Evolutionary conservation across 2,888 invertebrate species (phyloP), one percentile per base, ranked within the genome.

Genomic region (Artemia sp.): DNA sequence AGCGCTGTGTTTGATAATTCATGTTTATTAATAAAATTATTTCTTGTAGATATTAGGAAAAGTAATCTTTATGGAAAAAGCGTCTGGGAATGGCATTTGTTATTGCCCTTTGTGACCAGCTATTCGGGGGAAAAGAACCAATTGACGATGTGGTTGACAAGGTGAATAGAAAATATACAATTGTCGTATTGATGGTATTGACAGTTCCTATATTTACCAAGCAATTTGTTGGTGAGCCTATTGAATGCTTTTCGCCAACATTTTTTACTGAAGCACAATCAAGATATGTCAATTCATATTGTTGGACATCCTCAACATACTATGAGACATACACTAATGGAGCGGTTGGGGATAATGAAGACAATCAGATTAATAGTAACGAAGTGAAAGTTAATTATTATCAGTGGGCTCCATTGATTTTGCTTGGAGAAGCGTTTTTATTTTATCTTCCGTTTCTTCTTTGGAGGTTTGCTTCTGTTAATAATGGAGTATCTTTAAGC

Each of bases 211-310:
- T 81, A 69, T 79, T 79, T 66, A 78, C 79, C 68, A 78, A 80
- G 72, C 80, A 81, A 75, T 80, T 80, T 73, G 78, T 80, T 66
- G 80, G 80, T 10, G 77, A 78, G 72, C 79, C 80, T 11, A 80
- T 80, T 67, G 79, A 80, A 73, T 80, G 80, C 73, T 80, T 76
- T 73, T 76, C 76, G n/a, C 76, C 76, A 12, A 76, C 76, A 38
- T 76, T 76, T 71, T 76, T 76, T 73, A 76, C 76, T 58, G 77
- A 77, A 72, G 73, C 76, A 66, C 74, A 78, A 72, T 74, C 77
- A 14, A 73, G 76, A 51, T 77, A 76, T 70, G 76, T 77, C 50
- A 76, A 77, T 71, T 74, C 75, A n/a, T 77, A 75, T 73, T 78
- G 78, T 72, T 78, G 78, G 78, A 78, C 78, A 12, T 75, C 76